Conservation (phyloP, 2,113 vertebrate species). For the Amblyornis subalaris region DNA sequence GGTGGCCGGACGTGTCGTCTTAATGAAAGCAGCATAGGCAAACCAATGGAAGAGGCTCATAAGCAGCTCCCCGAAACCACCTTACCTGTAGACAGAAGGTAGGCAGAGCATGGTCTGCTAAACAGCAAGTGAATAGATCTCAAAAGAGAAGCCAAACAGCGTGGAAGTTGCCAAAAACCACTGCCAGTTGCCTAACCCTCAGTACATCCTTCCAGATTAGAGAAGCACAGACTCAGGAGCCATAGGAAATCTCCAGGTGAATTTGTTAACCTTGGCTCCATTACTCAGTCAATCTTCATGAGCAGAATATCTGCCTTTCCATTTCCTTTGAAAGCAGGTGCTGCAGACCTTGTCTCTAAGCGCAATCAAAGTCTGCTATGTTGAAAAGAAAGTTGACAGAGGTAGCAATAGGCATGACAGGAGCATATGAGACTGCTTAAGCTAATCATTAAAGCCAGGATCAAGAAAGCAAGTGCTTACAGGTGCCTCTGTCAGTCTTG, state of each 20-base stretch:
- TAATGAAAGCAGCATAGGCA: not conserved
- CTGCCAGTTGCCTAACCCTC: not conserved
- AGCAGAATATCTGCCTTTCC: not conserved
- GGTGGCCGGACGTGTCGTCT: not conserved
- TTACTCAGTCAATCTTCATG: not conserved
- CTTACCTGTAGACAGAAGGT: not conserved
- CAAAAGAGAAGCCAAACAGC: not conserved
- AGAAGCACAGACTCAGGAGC: not conserved
- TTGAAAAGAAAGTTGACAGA: conserved; percentile 45
- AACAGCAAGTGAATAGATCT: not conserved
- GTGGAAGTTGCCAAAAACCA: not conserved
- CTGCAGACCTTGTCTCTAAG: conserved; percentile 25
- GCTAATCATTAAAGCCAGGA: conserved; percentile 44
- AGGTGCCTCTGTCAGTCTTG: conserved; percentile 23
- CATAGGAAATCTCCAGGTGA: not conserved
- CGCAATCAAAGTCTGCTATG: not conserved
- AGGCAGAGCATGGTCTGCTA: not conserved
- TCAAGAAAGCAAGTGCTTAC: conserved; percentile 34
- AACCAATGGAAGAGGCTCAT: not conserved
- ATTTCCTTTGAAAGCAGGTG: not conserved
- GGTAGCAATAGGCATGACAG: conserved; percentile 46
- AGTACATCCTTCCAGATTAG: not conserved
- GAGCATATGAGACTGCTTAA: conserved; percentile 51
- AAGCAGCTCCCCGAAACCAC: not conserved
- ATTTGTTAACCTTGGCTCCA: not conserved